phyloP scores from a whole-genome alignment of 2,888 invertebrate genomes.

The Beris chalybata region DNA sequence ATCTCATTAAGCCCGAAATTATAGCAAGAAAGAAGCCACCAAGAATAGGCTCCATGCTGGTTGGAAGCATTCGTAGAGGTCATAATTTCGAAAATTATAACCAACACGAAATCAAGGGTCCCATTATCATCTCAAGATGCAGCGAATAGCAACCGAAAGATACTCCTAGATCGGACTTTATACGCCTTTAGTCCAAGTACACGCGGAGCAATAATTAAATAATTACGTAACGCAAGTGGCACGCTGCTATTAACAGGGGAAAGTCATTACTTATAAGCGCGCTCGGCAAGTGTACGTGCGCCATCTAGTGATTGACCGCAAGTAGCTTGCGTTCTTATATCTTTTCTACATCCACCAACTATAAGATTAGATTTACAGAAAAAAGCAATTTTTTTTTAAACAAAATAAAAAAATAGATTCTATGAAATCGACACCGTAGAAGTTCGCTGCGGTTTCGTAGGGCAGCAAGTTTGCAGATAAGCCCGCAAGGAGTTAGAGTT shows the following conservation, averaged over 20 bases:
- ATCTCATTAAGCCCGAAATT: too few relatives aligned
- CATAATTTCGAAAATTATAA: slow-evolving; percentile 1
- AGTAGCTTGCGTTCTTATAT: slow-evolving; percentile 12
- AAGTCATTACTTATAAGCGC: slow-evolving; percentile 27
- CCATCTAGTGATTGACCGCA: slow-evolving; percentile 23
- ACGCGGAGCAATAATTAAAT: slow-evolving; percentile 34
- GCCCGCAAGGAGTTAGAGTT: not conserved
- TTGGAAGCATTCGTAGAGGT: too few relatives aligned
- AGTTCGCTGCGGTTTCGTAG: slow-evolving; percentile 11
- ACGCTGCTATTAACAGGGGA: slow-evolving; percentile 35
- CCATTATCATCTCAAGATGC: not conserved
- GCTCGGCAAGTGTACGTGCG: slow-evolving; percentile 12
- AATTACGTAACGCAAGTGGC: slow-evolving; percentile 39
- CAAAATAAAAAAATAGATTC: too few relatives aligned
- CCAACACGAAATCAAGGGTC: not conserved
- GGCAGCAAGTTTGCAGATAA: too few relatives aligned
- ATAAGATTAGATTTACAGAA: too few relatives aligned
- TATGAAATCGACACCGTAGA: not conserved
- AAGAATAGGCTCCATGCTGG: too few relatives aligned
- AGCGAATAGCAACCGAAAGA: not conserved
- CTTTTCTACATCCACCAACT: not conserved
- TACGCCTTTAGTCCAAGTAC: slow-evolving; percentile 3
- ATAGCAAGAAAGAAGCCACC: too few relatives aligned
- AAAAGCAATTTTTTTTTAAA: too few relatives aligned
- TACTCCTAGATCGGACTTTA: not conserved